These are phyloP conservation scores for Serilophus lunatus DNA, from an alignment of 2,113 vertebrate genomes.

Conservation along the genomic window DNA sequence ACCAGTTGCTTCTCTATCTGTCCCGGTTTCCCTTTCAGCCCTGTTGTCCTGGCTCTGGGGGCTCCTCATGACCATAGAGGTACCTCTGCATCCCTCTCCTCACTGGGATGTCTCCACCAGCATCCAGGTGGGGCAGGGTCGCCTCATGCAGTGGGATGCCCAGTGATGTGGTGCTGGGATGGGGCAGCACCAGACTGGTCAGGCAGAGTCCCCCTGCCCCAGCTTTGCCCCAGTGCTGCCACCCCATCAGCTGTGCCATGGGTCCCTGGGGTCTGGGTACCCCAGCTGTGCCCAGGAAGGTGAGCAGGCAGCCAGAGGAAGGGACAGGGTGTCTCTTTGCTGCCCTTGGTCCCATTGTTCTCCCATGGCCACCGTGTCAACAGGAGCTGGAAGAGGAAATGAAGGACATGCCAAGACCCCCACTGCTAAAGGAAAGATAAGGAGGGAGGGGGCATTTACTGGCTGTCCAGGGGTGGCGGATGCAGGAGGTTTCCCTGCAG, in stretches of 20 bases:
- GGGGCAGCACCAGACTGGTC: background rate
- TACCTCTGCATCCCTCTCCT: background rate
- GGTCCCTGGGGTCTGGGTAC: background rate
- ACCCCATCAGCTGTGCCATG: fast-evolving
- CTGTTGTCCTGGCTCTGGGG: background rate
- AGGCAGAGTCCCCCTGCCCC: fast-evolving
- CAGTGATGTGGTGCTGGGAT: fast-evolving
- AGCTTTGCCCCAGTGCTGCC: fast-evolving
- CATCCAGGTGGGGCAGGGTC: fast-evolving
- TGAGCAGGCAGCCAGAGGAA: background rate
- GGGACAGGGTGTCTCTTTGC: background rate
- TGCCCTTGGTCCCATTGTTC: background rate
- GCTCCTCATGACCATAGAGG: background rate
- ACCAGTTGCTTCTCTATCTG: background rate
- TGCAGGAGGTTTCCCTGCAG: background rate
- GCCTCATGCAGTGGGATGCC: background rate
- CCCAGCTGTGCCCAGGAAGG: background rate
- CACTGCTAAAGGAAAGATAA: background rate
- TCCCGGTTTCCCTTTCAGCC: background rate
- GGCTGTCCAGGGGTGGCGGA: background rate
- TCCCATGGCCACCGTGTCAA: background rate
- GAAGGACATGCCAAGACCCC: conserved; percentile 5
- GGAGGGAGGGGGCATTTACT: background rate
- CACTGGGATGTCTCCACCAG: background rate
- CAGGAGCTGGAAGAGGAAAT: background rate